A percentile compares a stretch with the other conserved stretches of the same genome.
Evolutionary conservation across 2,888 invertebrate genomes (phyloP).

Genomic region (Microctonus hyperodae): DNA sequence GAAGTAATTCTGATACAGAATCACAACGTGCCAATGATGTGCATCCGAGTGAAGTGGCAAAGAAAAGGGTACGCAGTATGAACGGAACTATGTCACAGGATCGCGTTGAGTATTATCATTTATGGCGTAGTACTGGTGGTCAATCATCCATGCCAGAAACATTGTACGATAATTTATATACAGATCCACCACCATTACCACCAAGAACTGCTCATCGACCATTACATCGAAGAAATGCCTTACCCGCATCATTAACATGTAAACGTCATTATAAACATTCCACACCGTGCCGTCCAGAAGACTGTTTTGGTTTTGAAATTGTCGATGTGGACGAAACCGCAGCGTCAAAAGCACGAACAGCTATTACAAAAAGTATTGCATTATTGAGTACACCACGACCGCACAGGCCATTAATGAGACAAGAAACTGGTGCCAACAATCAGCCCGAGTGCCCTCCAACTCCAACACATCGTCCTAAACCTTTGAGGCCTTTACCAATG

Average conservation of each 20-base stretch:
- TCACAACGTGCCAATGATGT: constrained; percentile 47
- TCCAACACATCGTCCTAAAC: constrained; percentile 84
- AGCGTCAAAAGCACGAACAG: constrained; percentile 56
- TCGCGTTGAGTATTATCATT: constrained; percentile 58
- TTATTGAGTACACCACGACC: constrained; percentile 67
- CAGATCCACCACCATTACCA: constrained; percentile 70
- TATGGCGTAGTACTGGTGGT: constrained; percentile 59
- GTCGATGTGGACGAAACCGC: constrained; percentile 79
- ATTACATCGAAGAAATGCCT: constrained; percentile 72
- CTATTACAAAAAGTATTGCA: constrained; percentile 59
- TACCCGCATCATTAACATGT: constrained; percentile 68
- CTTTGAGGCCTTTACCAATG: constrained; percentile 67
- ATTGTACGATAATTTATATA: constrained; percentile 52
- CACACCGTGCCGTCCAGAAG: constrained; percentile 71
- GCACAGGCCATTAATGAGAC: constrained; percentile 54
- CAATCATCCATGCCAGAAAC: constrained; percentile 49
- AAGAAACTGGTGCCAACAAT: constrained; percentile 45
- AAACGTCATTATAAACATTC: constrained; percentile 73
- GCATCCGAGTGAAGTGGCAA: background rate
- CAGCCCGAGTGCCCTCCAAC: constrained; percentile 84
- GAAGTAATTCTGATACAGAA: constrained; percentile 58
- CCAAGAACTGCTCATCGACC: constrained; percentile 78
- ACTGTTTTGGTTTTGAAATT: constrained; percentile 83
- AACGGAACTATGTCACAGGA: constrained; percentile 50
- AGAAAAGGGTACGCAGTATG: constrained; percentile 38